Conservation (phyloP, 37 sponge, comb jelly and placozoan species). For the Mnemiopsis leidyi region DNA sequence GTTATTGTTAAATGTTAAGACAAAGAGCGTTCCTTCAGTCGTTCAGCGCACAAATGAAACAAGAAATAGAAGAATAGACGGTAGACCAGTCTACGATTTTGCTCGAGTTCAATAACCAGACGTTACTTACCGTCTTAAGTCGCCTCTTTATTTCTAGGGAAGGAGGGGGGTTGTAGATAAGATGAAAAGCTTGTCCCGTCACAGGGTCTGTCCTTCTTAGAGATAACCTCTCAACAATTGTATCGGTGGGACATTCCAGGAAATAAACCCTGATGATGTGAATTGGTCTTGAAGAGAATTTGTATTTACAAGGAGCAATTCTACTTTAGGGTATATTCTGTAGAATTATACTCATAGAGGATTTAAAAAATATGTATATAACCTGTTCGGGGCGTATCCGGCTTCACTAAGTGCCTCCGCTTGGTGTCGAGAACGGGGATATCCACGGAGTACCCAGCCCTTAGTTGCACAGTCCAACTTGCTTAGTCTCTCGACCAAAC, state of each 20-base stretch:
- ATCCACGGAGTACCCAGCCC: slow-evolving; percentile 94
- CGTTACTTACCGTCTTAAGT: slow-evolving; percentile 77
- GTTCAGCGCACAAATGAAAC: too few species aligned
- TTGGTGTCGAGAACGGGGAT: slow-evolving; percentile 82
- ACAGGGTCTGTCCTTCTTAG: slow-evolving; percentile 64
- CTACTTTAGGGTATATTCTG: too few species aligned
- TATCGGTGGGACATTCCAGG: slow-evolving; percentile 78
- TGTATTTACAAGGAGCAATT: too few species aligned
- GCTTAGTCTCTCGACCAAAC: slow-evolving; percentile 69
- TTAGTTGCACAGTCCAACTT: slow-evolving; percentile 77
- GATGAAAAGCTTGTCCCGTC: slow-evolving; percentile 69
- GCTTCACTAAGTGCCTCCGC: slow-evolving; percentile 76
- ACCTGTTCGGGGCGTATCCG: slow-evolving; percentile 84
- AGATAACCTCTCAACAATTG: slow-evolving; percentile 80
- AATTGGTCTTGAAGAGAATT: too few species aligned
- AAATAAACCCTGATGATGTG: slow-evolving; percentile 78
- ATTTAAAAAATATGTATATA: neutral
- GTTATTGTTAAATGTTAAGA: too few species aligned
- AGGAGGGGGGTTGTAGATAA: slow-evolving; percentile 80
- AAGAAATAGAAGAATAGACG: too few species aligned
- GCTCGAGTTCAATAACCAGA: too few species aligned
- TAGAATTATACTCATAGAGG: too few species aligned
- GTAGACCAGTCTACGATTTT: too few species aligned
- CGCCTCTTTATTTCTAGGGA: slow-evolving; percentile 74
- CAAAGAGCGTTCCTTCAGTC: too few species aligned